Percentiles rank a stretch among this genome's conserved stretches.
phyloP scores from a whole-genome alignment of 2,113 vertebrate species.

The Smithornis capensis region DNA sequence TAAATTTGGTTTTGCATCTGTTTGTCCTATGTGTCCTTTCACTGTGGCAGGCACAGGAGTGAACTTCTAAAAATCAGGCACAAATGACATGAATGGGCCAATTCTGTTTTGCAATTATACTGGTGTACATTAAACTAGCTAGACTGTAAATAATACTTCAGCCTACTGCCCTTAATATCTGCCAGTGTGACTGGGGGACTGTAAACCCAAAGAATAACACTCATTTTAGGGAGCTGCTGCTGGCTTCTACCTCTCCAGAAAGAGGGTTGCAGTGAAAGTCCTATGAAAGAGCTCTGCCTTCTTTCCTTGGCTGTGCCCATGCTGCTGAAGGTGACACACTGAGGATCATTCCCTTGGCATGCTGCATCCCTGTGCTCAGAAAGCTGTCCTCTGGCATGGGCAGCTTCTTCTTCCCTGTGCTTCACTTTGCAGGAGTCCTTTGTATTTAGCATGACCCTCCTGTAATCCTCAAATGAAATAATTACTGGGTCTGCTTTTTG shows the following conservation, averaged over 20 bases:
- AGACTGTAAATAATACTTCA: neutral
- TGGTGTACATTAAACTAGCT: neutral
- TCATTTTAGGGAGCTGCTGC: neutral
- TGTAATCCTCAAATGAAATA: neutral
- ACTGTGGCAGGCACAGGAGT: neutral
- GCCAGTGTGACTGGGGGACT: neutral
- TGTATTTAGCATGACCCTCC: neutral
- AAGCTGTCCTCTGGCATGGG: accelerated
- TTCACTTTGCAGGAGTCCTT: neutral
- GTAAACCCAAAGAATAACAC: neutral
- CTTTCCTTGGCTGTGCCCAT: neutral
- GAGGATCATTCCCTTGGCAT: neutral
- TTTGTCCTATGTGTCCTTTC: neutral
- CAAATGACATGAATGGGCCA: neutral
- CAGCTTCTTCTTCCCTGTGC: neutral
- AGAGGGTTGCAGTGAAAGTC: neutral
- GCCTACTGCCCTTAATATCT: neutral
- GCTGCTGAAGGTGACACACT: neutral
- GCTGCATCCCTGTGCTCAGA: too few relatives aligned
- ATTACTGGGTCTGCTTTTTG: neutral
- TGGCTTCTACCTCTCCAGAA: neutral
- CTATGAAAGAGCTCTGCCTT: neutral
- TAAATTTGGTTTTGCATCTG: neutral
- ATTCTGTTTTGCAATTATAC: neutral
- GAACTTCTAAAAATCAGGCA: neutral